phyloP scores from a whole-genome alignment of 2,113 vertebrate genomes.

The Etia nguti region DNA sequence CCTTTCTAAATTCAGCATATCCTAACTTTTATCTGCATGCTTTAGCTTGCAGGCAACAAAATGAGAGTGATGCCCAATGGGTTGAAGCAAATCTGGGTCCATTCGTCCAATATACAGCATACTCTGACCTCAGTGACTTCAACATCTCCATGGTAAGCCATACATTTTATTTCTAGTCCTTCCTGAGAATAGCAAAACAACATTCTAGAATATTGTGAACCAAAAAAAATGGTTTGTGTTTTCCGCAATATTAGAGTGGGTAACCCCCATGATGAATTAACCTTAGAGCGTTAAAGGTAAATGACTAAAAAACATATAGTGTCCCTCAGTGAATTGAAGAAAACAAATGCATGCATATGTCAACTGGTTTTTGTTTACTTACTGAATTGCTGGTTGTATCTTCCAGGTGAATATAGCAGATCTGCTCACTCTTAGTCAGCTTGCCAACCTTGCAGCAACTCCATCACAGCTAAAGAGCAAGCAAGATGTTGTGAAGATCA shows the following conservation, averaged over 20 bases:
- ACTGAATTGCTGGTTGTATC: neutral
- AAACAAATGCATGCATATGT: neutral
- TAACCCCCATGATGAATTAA: too few relatives aligned
- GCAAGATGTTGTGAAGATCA: constrained; percentile 30
- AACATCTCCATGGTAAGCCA: too few relatives aligned
- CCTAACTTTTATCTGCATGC: neutral
- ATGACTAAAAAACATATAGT: neutral
- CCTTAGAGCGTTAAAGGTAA: neutral
- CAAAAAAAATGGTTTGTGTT: too few relatives aligned
- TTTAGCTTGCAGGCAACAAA: too few relatives aligned
- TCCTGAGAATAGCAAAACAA: too few relatives aligned
- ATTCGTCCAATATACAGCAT: too few relatives aligned
- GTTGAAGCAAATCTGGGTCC: too few relatives aligned
- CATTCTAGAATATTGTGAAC: too few relatives aligned
- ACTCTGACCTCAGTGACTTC: too few relatives aligned
- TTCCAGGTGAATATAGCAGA: constrained; percentile 33
- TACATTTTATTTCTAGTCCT: too few relatives aligned
- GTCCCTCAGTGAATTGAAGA: neutral
- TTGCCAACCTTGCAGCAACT: constrained; percentile 24
- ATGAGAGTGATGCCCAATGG: too few relatives aligned
- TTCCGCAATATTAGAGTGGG: neutral
- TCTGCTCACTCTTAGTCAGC: constrained; percentile 37
- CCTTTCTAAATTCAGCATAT: neutral
- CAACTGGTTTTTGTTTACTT: neutral
- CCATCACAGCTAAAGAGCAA: constrained; percentile 14